Base-by-base conservation (phyloP, 2,888 invertebrate species). In the Caenorhabditis sp. region DNA sequence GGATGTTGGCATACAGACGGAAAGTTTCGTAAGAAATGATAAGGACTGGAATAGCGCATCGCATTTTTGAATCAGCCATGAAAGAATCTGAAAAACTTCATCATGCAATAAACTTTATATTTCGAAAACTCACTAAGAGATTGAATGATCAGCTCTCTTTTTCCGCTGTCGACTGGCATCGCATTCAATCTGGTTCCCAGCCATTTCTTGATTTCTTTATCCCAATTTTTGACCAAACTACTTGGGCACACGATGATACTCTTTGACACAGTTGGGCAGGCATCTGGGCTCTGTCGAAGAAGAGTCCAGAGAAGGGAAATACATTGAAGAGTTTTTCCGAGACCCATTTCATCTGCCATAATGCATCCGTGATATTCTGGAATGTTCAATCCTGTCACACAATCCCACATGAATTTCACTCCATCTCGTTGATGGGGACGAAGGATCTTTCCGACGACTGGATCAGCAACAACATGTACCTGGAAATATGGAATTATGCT, bases 1-100 rank as follows among this genome's bases (percentile, higher is more conserved):
- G 93, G 77, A 96, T 96, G 73, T 95, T 94, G 0, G 96, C 95
- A 92, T 99, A 98, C 87, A 98, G 95, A 66, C 99, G 95, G 92
- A 99, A 98, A 2, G 98, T 98, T 93, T 99, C 99, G 93, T 99
- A 99, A 0, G 98, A 98, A 85, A 99, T 97, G 72, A 99, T 97
- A n/a, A 99, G 94, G 14, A 99, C 95, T 0, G 98, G 98, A 88
- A 95, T 95, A 0, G 95, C 95, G 86, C 95, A 95, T 16, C 96
- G 91, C 54, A 94, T 94, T 0, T 96, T 95, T 2, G 82, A 76
- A 94, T 96, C 92, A 54, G 93, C 93, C 93, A 94, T 96, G 92
- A 96, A 98, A 84, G 95, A 95, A 81, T 94, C 95, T 94, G 87
- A 73, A 86, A 63, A 22, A 12, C 14, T 12, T 12, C 6, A 0